Conservation (phyloP, 2,113 vertebrate species). For the Calyptomena viridis region DNA sequence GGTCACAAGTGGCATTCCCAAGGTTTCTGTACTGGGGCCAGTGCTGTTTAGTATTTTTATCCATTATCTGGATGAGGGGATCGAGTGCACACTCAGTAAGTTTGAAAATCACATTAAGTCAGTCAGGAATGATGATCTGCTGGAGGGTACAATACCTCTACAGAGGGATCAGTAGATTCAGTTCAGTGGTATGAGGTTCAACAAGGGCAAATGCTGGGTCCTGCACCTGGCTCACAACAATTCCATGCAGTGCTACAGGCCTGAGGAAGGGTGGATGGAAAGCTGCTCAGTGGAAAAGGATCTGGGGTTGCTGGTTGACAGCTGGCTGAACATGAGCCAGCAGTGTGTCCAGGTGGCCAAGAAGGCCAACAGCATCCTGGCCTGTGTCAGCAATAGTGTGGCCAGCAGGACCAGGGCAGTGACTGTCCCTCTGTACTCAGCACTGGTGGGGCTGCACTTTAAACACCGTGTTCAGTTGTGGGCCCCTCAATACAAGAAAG, state of each 20-base stretch:
- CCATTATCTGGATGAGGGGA: not conserved
- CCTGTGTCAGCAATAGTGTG: not conserved
- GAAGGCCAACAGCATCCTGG: not conserved
- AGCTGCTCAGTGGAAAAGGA: not conserved
- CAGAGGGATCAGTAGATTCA: not conserved
- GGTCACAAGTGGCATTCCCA: not conserved
- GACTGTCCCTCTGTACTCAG: not conserved
- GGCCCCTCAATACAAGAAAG: not conserved
- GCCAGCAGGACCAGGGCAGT: not conserved
- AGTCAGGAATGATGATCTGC: not conserved
- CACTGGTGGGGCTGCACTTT: not conserved
- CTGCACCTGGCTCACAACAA: not conserved
- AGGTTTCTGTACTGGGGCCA: not conserved
- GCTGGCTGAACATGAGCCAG: not conserved
- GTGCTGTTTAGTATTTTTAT: not conserved
- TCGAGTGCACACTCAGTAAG: not conserved
- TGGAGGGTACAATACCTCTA: not conserved
- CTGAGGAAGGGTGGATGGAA: not conserved
- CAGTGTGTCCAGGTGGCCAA: not conserved
- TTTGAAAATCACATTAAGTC: not conserved
- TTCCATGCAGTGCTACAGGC: not conserved
- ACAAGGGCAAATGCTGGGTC: not conserved
- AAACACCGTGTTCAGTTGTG: not conserved
- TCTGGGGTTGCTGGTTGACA: not conserved
- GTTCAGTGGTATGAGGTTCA: not conserved